Evolutionary conservation across 2,888 invertebrate species (phyloP).

Genomic region (Drepana falcataria): DNA sequence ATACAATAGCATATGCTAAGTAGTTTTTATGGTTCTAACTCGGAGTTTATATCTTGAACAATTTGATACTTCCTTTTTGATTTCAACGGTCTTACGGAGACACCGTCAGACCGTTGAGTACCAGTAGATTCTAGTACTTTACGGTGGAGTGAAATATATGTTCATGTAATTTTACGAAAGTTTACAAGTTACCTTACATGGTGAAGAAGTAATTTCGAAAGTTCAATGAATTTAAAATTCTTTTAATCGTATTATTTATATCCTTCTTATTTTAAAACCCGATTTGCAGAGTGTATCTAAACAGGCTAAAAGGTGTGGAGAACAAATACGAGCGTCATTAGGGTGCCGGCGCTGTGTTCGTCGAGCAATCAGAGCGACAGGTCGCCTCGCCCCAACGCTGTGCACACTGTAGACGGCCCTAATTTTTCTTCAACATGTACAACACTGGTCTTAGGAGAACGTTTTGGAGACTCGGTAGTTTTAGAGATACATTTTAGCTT

Average conservation of each 20-base stretch:
- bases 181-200: too few species aligned
- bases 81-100: too few species aligned
- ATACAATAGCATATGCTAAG: too few species aligned
- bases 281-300: constrained; percentile 11
- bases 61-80: too few species aligned
- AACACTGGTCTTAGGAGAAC: constrained; percentile 4
- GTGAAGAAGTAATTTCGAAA: too few species aligned
- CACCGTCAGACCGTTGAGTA: too few species aligned
- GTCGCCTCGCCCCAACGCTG: constrained; percentile 27
- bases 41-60: too few species aligned
- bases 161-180: too few species aligned
- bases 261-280: background rate
- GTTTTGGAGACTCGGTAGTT: background rate
- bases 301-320: constrained; percentile 42
- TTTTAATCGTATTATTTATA: background rate
- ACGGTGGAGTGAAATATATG: too few species aligned
- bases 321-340: constrained; percentile 58
- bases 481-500: background rate
- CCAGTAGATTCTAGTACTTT: too few species aligned
- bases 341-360: constrained; percentile 32
- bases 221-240: too few species aligned
- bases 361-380: constrained; percentile 60
- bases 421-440: constrained; percentile 14
- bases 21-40: too few species aligned
- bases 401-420: constrained; percentile 12